These are phyloP conservation scores for Gnathonemus longibarbis DNA, from an alignment of 2,113 vertebrate species.

Conservation along the genomic window DNA sequence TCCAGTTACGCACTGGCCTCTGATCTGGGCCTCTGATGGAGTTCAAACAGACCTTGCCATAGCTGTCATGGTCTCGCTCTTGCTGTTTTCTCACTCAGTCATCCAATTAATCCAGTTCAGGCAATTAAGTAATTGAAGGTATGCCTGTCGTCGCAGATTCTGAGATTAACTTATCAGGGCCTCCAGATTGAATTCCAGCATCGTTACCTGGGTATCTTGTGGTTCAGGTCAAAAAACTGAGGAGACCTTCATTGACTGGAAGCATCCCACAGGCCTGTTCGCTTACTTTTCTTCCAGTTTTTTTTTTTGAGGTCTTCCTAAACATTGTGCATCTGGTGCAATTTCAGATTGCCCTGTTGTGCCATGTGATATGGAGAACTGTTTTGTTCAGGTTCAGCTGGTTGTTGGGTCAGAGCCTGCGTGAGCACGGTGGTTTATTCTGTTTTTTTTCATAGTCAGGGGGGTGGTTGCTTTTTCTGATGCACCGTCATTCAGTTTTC, in stretches of 20 bases:
- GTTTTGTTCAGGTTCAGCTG: background rate
- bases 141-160: background rate
- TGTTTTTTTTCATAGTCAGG: background rate
- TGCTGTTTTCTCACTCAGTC: background rate
- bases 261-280: background rate
- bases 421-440: background rate
- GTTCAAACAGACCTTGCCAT: too few species aligned
- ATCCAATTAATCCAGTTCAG: background rate
- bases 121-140: constrained; percentile 5
- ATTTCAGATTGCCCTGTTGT: background rate
- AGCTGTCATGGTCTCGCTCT: too few species aligned
- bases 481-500: background rate
- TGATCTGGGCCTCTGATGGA: too few species aligned
- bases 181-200: background rate
- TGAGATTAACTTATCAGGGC: background rate
- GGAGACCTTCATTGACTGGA: background rate
- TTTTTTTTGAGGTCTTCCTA: background rate
- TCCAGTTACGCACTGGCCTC: background rate
- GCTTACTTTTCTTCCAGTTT: background rate
- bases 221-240: background rate
- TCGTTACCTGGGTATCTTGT: background rate
- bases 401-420: background rate
- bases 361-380: background rate
- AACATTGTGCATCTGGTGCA: background rate
- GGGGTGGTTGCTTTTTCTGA: background rate